Evolutionary conservation across 2,888 invertebrate species (phyloP).

Genomic region (Ormyrus thymus): DNA sequence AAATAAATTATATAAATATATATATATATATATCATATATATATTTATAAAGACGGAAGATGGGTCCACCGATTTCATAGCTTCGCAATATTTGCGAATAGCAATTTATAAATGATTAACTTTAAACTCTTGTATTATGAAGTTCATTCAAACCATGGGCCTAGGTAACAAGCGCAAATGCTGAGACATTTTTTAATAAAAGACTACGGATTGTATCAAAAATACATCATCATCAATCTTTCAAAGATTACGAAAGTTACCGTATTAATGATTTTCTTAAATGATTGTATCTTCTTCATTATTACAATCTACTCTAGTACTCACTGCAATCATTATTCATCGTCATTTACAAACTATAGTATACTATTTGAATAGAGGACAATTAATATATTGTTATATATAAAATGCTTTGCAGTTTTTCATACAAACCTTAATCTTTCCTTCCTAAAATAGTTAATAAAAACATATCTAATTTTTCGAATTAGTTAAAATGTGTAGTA

Average conservation of each 20-base stretch:
- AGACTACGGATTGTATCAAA: conserved; percentile 50
- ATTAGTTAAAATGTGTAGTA: not conserved
- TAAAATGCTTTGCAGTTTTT: conserved; percentile 50
- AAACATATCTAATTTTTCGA: not conserved
- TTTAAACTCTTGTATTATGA: conserved; percentile 46
- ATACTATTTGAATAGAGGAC: conserved; percentile 66
- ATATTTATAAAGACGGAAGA: conserved; percentile 53
- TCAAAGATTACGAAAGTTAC: conserved; percentile 58
- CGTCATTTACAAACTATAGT: conserved; percentile 56
- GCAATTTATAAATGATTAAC: conserved; percentile 50
- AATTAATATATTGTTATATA: conserved; percentile 71
- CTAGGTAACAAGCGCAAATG: conserved; percentile 43
- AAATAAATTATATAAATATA: conserved; percentile 50
- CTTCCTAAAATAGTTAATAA: not conserved
- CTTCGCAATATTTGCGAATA: conserved; percentile 56
- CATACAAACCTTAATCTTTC: conserved; percentile 11
- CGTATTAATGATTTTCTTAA: conserved; percentile 55
- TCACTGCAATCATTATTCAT: conserved; percentile 57
- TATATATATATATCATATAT: conserved; percentile 22
- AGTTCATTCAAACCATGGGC: conserved; percentile 53
- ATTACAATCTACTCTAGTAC: conserved; percentile 52
- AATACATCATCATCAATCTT: conserved; percentile 52
- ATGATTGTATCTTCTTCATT: conserved; percentile 55
- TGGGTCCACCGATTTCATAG: conserved; percentile 56
- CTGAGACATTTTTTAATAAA: conserved; percentile 30